Evolutionary conservation across 1,140 invertebrate genomes (phyloP).

Genomic region (Aphelenchoides besseyi): DNA sequence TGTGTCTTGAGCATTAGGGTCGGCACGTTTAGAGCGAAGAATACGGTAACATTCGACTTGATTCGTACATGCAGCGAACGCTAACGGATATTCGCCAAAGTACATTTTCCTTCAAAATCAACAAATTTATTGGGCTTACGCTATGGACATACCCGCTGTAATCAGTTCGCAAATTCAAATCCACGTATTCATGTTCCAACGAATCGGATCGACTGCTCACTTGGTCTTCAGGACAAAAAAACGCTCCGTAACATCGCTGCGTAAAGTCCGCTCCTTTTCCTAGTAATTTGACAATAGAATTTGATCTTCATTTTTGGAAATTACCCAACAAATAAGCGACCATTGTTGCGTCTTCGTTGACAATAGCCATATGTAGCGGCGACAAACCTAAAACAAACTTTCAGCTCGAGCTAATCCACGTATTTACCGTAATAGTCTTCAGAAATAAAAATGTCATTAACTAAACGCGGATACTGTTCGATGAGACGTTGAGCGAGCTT

Average conservation of each 20-base stretch:
- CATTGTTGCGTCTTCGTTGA: conserved; percentile 94
- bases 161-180: conserved; percentile 75
- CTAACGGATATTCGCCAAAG: conserved; percentile 93
- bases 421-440: conserved; percentile 89
- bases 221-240: conserved; percentile 95
- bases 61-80: conserved; percentile 88
- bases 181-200: conserved; percentile 84
- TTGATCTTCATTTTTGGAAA: conserved; percentile 82
- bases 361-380: conserved; percentile 85
- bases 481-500: conserved; percentile 86
- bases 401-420: neutral
- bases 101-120: conserved; percentile 77
- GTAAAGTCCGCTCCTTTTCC: no score
- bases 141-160: conserved; percentile 75
- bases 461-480: conserved; percentile 83
- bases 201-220: conserved; percentile 80
- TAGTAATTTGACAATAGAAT: no score
- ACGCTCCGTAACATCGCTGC: conserved; percentile 86
- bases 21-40: conserved; percentile 79
- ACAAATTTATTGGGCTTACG: no score
- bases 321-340: conserved; percentile 88
- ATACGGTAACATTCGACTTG: conserved; percentile 94
- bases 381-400: conserved; percentile 41
- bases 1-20: conserved; percentile 87
- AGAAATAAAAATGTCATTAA: conserved; percentile 89